Conservation (phyloP, 2,888 invertebrate species). For the Lithodes maja region DNA sequence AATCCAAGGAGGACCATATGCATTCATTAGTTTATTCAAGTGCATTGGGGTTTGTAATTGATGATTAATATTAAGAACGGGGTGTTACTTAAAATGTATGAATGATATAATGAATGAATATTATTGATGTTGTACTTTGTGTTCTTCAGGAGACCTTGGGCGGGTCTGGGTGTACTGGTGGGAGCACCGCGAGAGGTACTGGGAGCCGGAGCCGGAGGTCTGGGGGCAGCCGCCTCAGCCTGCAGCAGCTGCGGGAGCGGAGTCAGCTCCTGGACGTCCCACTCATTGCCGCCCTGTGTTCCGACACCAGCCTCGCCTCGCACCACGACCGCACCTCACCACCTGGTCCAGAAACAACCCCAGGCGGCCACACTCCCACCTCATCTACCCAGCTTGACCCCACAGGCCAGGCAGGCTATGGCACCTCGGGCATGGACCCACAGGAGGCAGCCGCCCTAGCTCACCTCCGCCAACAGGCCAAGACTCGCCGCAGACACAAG, state of each 20-base stretch:
- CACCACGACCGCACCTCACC: slow-evolving; percentile 50
- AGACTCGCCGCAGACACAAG: slow-evolving; percentile 32
- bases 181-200: slow-evolving; percentile 57
- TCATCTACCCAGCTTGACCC: slow-evolving; percentile 53
- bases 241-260: slow-evolving; percentile 82
- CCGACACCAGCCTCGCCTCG: slow-evolving; percentile 84
- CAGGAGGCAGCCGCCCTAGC: slow-evolving; percentile 47
- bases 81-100: no score
- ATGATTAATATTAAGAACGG: no score
- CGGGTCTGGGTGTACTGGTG: slow-evolving; percentile 49
- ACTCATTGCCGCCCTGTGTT: slow-evolving; percentile 93
- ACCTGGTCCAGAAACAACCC: slow-evolving; percentile 46
- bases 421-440: slow-evolving; percentile 53
- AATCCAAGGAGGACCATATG: no score
- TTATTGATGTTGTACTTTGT: background rate
- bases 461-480: slow-evolving; percentile 16
- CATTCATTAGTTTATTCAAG: no score
- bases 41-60: no score
- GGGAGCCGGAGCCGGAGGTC: slow-evolving; percentile 47
- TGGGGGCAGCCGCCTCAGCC: slow-evolving; percentile 57
- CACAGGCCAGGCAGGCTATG: slow-evolving; percentile 48
- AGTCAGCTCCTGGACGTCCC: slow-evolving; percentile 93
- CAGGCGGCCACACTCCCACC: slow-evolving; percentile 43
- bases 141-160: slow-evolving; percentile 61
- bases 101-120: no score